Percentiles rank a stretch among this genome's conserved stretches.
Conservation (phyloP, 2,113 vertebrate species). For the Leucosticte australis region DNA sequence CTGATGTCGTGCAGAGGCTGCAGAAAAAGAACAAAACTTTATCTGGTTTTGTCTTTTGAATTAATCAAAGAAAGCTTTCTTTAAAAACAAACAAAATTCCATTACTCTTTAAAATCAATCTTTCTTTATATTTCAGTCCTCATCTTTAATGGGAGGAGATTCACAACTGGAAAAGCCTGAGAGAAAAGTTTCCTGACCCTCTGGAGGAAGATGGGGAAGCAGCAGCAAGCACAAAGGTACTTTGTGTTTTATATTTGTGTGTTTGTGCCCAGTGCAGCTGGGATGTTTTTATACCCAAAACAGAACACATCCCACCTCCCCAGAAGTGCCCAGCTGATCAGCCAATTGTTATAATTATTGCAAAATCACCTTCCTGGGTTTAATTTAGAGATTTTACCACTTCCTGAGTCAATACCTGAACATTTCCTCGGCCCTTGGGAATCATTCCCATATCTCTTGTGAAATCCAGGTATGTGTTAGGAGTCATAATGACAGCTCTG, state of each 20-base stretch:
- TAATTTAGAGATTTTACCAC: not conserved
- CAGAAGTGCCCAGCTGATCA: not conserved
- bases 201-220: not conserved
- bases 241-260: not conserved
- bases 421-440: not conserved
- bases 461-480: not conserved
- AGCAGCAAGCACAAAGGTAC: not conserved
- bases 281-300: fast-evolving
- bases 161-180: not conserved
- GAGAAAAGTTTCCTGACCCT: not conserved
- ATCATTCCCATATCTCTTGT: not conserved
- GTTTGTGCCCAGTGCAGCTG: not conserved
- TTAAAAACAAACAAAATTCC: not conserved
- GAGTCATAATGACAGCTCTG: not conserved
- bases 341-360: not conserved
- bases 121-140: conserved; percentile 9
- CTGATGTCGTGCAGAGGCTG: not conserved
- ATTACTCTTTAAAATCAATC: not conserved
- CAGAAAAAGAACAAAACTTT: not conserved
- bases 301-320: fast-evolving
- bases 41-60: not conserved
- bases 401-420: not conserved
- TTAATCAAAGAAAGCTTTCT: not conserved
- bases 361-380: not conserved
- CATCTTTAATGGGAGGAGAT: not conserved